These are phyloP conservation scores for Esperia sulphurella DNA, from an alignment of 2,888 invertebrate species.

Conservation along the genomic window DNA sequence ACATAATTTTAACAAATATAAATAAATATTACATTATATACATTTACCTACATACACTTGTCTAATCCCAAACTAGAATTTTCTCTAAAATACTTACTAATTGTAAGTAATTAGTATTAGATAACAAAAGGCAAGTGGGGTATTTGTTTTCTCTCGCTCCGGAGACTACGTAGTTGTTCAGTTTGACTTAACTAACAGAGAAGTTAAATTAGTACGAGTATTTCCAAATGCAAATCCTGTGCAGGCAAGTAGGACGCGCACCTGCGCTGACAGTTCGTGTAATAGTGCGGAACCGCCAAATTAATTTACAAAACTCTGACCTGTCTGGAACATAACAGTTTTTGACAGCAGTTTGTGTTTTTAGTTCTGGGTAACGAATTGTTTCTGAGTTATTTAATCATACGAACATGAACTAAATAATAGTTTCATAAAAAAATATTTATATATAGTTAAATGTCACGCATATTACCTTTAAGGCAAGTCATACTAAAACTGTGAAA, in stretches of 20 bases:
- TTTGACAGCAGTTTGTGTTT: constrained; percentile 33
- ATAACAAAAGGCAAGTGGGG: background rate
- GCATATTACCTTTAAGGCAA: no score
- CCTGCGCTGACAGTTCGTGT: constrained; percentile 74
- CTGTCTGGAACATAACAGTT: constrained; percentile 61
- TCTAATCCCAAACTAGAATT: no score
- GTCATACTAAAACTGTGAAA: no score
- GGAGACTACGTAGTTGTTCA: constrained; percentile 36
- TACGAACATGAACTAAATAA: background rate
- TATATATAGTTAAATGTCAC: no score
- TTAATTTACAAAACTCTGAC: constrained; percentile 73
- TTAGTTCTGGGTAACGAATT: background rate
- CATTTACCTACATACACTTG: no score
- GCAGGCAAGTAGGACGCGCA: constrained; percentile 49
- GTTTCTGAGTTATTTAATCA: background rate
- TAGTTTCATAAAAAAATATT: background rate
- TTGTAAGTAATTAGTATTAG: no score
- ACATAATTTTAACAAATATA: no score
- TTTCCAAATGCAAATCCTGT: constrained; percentile 68
- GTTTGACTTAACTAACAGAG: constrained; percentile 57
- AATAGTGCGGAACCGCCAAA: constrained; percentile 72
- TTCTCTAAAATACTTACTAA: no score
- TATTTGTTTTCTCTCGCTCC: constrained; percentile 1
- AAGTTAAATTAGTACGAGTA: constrained; percentile 71
- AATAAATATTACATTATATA: no score